Percentiles rank a stretch among this genome's conserved stretches.
phyloP scores from a whole-genome alignment of 1,140 invertebrate genomes.

The Tetraneura akinire region DNA sequence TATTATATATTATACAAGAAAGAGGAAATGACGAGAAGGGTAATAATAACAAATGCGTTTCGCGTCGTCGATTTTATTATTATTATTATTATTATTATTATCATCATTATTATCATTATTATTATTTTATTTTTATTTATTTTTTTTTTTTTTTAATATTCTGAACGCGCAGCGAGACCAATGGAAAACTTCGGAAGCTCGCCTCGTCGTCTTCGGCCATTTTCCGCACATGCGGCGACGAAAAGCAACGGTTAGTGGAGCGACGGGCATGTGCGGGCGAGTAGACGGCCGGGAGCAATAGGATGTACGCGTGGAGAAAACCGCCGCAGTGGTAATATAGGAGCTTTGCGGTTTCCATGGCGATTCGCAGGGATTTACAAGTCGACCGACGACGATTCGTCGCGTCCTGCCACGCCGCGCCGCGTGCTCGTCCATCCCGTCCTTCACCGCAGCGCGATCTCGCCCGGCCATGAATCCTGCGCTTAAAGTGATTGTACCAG shows the following conservation, averaged over 20 bases:
- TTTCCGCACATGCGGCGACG: conserved; percentile 26
- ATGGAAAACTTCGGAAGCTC: conserved; percentile 16
- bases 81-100: no score
- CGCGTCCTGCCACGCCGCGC: background rate
- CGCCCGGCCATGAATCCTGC: background rate
- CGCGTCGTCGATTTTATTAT: background rate
- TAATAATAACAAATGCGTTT: background rate
- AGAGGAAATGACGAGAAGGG: background rate
- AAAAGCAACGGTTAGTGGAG: no score
- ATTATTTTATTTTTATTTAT: background rate
- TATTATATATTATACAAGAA: no score
- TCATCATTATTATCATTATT: no score
- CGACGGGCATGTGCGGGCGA: background rate
- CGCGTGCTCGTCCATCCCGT: background rate
- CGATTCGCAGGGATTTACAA: conserved; percentile 48
- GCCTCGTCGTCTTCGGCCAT: conserved; percentile 25
- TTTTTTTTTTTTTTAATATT: no score
- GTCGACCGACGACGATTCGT: conserved; percentile 37
- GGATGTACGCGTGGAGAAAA: background rate
- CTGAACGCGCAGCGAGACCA: background rate
- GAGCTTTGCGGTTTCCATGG: conserved; percentile 51
- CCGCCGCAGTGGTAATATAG: background rate
- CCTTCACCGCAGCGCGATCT: background rate
- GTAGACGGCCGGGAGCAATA: background rate
- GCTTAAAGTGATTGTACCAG: conserved; percentile 39